A percentile compares a stretch with the other conserved stretches of the same genome.
phyloP scores from a whole-genome alignment of 2,113 vertebrate genomes.

The Vicugna pacos region DNA sequence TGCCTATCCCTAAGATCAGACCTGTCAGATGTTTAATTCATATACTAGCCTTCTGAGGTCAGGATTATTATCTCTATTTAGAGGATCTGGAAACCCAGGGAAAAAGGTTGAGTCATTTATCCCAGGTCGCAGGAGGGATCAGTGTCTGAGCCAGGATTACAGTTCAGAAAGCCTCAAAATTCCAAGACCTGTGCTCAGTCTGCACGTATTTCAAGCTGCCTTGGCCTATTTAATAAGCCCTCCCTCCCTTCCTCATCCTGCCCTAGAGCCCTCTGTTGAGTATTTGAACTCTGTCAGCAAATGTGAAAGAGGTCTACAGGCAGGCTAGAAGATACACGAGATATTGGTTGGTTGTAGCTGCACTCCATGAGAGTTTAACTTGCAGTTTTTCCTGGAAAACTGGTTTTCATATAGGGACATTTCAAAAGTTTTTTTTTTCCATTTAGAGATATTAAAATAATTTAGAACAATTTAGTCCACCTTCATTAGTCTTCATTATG shows the following conservation, averaged over 20 bases:
- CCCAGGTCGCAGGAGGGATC: conserved; percentile 73
- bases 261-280: neutral
- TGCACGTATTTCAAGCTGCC: conserved; percentile 11
- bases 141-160: conserved; percentile 79
- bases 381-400: conserved; percentile 19
- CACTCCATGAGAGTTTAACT: conserved; percentile 10
- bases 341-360: neutral
- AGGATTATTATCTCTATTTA: conserved; percentile 78
- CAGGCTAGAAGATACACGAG: neutral
- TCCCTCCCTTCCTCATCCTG: neutral
- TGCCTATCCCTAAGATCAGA: neutral
- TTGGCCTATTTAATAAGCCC: conserved; percentile 67
- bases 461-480: neutral
- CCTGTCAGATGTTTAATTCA: conserved; percentile 78
- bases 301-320: neutral
- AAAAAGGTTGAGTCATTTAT: conserved; percentile 72
- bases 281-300: conserved; percentile 62
- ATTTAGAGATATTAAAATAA: neutral
- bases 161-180: conserved; percentile 60
- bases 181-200: conserved; percentile 53
- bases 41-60: conserved; percentile 54
- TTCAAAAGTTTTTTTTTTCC: neutral
- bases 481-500: conserved; percentile 11
- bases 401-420: neutral
- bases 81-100: conserved; percentile 60